phyloP scores from a whole-genome alignment of 2,113 vertebrate species.

The Prochilodus magdalenae region DNA sequence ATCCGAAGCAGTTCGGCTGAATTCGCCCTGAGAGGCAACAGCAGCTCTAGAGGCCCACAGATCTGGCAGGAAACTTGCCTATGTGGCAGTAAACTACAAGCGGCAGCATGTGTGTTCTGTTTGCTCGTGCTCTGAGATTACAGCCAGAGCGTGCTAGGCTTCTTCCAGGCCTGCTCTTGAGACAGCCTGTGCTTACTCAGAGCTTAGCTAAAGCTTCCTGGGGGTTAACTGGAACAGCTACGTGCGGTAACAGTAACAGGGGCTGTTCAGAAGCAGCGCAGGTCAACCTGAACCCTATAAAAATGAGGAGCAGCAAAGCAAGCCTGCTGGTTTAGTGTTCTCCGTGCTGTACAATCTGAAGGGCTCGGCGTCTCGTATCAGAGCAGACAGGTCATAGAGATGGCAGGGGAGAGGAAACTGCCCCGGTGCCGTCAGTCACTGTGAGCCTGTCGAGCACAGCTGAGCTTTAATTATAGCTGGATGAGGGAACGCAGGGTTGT shows the following conservation, averaged over 20 bases:
- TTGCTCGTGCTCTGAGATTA: conserved; percentile 33
- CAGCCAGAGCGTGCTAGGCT: conserved; percentile 11
- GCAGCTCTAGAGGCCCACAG: conserved; percentile 27
- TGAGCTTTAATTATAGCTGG: background rate
- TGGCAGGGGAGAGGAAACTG: background rate
- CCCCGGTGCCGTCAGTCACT: background rate
- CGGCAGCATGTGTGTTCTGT: conserved; percentile 38
- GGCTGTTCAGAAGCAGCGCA: background rate
- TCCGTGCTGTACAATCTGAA: background rate
- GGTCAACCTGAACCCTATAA: background rate
- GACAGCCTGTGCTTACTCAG: conserved; percentile 19
- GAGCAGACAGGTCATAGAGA: background rate
- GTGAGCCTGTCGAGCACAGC: background rate
- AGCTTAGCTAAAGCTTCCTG: conserved; percentile 17
- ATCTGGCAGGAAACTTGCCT: conserved; percentile 53
- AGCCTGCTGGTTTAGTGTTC: background rate
- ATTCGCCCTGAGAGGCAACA: conserved; percentile 13
- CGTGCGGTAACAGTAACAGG: background rate
- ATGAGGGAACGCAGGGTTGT: background rate
- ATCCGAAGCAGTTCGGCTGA: background rate
- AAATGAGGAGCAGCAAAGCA: background rate
- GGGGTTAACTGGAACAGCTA: conserved; percentile 10
- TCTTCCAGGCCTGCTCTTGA: background rate
- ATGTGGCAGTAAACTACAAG: conserved; percentile 54
- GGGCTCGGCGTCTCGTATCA: background rate